Conservation (phyloP, 1,140 invertebrate genomes). For the Drosophila quadrilineata region DNA sequence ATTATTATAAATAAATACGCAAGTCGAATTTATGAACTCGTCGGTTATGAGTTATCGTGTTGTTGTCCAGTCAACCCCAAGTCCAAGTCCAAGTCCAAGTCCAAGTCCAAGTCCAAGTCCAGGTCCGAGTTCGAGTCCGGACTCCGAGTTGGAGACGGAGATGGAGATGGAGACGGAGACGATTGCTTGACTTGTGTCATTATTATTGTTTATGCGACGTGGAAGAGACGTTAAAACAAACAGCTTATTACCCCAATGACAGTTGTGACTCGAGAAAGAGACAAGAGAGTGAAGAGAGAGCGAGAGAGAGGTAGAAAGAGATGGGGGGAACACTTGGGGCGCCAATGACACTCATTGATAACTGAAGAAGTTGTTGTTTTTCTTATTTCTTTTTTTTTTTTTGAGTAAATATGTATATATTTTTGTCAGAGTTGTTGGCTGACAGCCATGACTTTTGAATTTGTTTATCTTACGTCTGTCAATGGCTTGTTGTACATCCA, state of each 20-base stretch:
- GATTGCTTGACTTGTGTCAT: constrained; percentile 38
- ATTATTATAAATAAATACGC: constrained; percentile 81
- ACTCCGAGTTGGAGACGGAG: not conserved
- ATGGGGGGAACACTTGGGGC: constrained; percentile 38
- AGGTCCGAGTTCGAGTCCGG: not conserved
- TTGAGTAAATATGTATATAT: too few species aligned
- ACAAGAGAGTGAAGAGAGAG: not conserved
- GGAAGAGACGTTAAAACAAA: constrained; percentile 75
- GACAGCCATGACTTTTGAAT: constrained; percentile 51
- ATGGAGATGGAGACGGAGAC: not conserved
- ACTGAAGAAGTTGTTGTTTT: constrained; percentile 55
- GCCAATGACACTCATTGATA: constrained; percentile 65
- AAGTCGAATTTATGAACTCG: constrained; percentile 75
- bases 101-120: not conserved
- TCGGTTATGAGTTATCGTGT: constrained; percentile 51
- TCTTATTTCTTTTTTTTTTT: too few species aligned
- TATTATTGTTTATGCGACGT: constrained; percentile 70
- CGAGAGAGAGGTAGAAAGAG: not conserved
- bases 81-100: not conserved
- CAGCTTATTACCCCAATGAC: constrained; percentile 77
- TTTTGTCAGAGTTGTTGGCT: not conserved
- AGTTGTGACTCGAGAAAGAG: constrained; percentile 28
- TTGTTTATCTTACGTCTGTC: constrained; percentile 70
- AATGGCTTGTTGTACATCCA: constrained; percentile 45
- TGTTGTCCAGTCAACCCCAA: constrained; percentile 35